phyloP scores from a whole-genome alignment of 1,140 invertebrate species.

The Calliopsis andreniformis region DNA sequence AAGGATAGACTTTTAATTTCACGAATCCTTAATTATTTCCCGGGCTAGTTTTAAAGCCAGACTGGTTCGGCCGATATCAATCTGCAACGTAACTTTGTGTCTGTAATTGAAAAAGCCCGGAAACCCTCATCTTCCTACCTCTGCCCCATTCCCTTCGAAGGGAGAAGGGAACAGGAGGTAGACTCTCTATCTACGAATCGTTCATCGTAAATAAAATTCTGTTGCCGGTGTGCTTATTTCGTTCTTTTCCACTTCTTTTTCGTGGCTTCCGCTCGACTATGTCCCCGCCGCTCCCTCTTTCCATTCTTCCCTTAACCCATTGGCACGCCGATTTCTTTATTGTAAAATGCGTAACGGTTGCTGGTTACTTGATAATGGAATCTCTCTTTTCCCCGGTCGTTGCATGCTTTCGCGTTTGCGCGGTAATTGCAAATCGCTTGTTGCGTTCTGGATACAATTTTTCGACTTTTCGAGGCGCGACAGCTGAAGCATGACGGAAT shows the following conservation, averaged over 20 bases:
- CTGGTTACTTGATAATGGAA: background rate
- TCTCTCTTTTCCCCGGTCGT: background rate
- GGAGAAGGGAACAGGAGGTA: background rate
- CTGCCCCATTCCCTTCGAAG: background rate
- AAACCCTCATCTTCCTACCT: slow-evolving; percentile 16
- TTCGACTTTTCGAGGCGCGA: no score
- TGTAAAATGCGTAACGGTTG: slow-evolving; percentile 5
- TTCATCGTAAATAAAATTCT: slow-evolving; percentile 57
- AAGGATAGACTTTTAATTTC: slow-evolving; percentile 72
- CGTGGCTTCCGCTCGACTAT: slow-evolving; percentile 9
- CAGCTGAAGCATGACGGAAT: no score
- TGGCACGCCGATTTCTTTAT: slow-evolving; percentile 14
- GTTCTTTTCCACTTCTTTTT: background rate
- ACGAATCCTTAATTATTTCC: slow-evolving; percentile 69
- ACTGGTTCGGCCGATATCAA: slow-evolving; percentile 35
- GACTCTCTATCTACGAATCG: slow-evolving; percentile 32
- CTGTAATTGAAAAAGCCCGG: slow-evolving; percentile 68
- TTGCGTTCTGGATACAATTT: background rate
- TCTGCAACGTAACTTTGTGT: slow-evolving; percentile 62
- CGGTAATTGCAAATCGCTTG: no score
- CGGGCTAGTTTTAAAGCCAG: slow-evolving; percentile 63
- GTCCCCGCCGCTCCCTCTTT: background rate
- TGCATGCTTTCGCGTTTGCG: no score
- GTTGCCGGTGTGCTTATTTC: slow-evolving; percentile 14
- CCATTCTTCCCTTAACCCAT: slow-evolving; percentile 7